Base-by-base conservation (phyloP, 2,888 invertebrate species). In the Amiota mariae region DNA sequence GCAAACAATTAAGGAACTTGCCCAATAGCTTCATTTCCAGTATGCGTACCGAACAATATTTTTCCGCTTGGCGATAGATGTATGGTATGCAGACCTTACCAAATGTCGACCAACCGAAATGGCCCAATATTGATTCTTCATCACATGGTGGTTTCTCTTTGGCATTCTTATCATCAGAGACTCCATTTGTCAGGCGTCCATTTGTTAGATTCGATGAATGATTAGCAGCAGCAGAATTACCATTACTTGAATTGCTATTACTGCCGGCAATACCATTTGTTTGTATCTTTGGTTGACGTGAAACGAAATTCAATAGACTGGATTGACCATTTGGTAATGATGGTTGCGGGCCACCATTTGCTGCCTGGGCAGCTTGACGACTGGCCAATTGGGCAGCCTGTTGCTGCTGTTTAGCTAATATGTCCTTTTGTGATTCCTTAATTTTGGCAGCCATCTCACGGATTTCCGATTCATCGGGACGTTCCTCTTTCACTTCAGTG, bases 11-110 rank as follows among this genome's bases (percentile, higher is more conserved):
- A 85, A 97, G 93, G 91, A 96, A 96, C 91, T 96, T 96, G 88
- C 96, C 95, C 36, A 97, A 92, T 66, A 97, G 92, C 90, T 97
- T 97, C 85, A 94, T 93, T 90, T 98, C 98, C 36, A 98, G 95
- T 93, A 98, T 97, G 72, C 97, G 93, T 71, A 98, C 97, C n/a
- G 97, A 95, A 87, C 97, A 96, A 89, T 96, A 98, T 88, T 95
- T 95, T 88, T 96, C 96, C 18, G 93, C 92, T 71, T 94, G 93
- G 20, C 98, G 92, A 87, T 94, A 94, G 79, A 98, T 95, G 89
- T 95, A 97, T 1, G 98, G 98, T 87, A 98, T 95, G 89, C 94
- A 94, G 81, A 93, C 93, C 85, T 95, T 95, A 76, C 96, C 97
- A 70, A 98, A 93, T 82, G 94, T 94, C 75, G 95, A 94, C 98